These are phyloP conservation scores for Lepeophtheirus nordmannii DNA, from an alignment of 2,888 invertebrate species.

Conservation along the genomic window DNA sequence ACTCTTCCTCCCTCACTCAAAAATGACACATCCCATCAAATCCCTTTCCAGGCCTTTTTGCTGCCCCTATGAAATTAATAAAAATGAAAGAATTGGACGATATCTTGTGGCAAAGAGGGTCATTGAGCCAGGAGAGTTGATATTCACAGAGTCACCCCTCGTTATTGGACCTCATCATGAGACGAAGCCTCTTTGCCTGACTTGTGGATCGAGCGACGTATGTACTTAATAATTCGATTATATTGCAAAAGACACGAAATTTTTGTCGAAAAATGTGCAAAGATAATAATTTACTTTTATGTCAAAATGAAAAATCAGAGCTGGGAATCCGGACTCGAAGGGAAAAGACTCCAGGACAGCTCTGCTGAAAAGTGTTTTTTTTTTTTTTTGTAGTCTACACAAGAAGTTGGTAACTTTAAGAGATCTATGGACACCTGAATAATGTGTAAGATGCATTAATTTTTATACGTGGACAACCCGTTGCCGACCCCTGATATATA, in stretches of 20 bases:
- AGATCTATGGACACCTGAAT: too few species aligned
- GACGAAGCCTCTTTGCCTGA: constrained; percentile 15
- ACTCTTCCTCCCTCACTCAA: too few species aligned
- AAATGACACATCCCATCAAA: too few species aligned
- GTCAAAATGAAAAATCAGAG: too few species aligned
- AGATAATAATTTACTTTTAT: neutral
- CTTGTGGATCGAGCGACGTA: neutral
- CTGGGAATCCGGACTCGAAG: too few species aligned
- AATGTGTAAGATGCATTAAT: too few species aligned
- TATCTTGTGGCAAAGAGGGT: constrained; percentile 1
- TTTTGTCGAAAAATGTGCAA: neutral
- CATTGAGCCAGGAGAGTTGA: constrained; percentile 6
- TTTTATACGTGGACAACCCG: too few species aligned
- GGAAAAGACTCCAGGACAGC: too few species aligned
- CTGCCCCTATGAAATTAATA: neutral
- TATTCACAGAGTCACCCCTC: constrained; percentile 9
- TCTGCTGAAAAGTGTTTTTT: too few species aligned
- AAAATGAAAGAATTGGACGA: neutral
- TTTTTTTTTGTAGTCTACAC: too few species aligned
- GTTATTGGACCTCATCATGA: constrained; percentile 19
- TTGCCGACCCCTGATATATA: too few species aligned
- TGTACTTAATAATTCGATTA: neutral
- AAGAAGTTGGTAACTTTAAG: too few species aligned
- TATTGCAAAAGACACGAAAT: neutral
- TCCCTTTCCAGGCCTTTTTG: neutral